These are phyloP conservation scores for Cyanistes caeruleus DNA, from an alignment of 2,113 vertebrate genomes.

Conservation along the genomic window DNA sequence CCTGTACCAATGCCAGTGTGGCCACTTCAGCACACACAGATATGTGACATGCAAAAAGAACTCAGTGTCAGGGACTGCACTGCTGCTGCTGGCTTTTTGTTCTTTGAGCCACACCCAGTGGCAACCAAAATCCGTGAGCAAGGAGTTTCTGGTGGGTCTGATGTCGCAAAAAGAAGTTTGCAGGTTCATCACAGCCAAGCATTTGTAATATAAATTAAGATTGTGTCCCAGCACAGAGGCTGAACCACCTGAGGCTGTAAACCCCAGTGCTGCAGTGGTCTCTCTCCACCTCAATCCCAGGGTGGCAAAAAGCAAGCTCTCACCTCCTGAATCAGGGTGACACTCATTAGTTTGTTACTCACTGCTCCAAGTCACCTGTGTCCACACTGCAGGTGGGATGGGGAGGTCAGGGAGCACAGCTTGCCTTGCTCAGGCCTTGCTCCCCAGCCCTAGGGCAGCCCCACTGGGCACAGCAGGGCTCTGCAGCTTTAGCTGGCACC, in stretches of 20 bases:
- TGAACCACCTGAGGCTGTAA: neutral
- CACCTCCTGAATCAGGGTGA: neutral
- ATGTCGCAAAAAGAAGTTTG: neutral
- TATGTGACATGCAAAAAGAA: neutral
- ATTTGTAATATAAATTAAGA: neutral
- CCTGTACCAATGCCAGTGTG: neutral
- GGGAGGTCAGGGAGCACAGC: neutral
- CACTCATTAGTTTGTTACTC: neutral
- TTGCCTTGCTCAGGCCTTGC: neutral
- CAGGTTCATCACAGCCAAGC: neutral
- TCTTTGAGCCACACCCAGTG: slow-evolving; percentile 19
- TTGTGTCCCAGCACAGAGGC: neutral
- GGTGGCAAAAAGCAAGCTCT: no score
- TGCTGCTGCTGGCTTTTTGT: neutral
- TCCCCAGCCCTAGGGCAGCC: neutral
- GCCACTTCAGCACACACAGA: neutral
- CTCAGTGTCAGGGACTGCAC: neutral
- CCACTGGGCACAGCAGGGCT: neutral
- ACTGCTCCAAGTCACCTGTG: neutral
- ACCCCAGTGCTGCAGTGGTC: neutral
- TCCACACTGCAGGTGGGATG: neutral
- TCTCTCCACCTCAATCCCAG: neutral
- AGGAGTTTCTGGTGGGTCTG: neutral
- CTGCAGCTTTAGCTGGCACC: neutral
- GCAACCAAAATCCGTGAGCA: slow-evolving; percentile 9